Evolutionary conservation across 1,140 invertebrate species (phyloP).

Genomic region (Trinorchestia longiramus): DNA sequence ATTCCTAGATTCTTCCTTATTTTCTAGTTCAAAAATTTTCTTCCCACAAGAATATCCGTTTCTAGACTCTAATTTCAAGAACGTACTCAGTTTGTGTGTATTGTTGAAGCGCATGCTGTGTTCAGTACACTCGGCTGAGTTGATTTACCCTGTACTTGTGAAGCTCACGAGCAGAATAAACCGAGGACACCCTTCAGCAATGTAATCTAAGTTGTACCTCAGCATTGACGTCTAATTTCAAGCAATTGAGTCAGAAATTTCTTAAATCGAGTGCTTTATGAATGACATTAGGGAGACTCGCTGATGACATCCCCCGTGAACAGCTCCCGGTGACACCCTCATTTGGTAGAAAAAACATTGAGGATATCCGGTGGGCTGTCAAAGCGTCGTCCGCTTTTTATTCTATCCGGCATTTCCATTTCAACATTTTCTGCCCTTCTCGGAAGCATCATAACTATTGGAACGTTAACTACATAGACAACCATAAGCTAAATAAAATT

Average conservation of each 20-base stretch:
- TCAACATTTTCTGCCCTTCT: background rate
- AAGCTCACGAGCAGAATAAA: too few relatives aligned
- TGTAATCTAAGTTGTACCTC: background rate
- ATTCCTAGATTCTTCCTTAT: too few relatives aligned
- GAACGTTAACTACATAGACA: background rate
- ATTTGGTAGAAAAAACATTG: background rate
- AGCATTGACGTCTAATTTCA: background rate
- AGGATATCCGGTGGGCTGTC: constrained; percentile 41
- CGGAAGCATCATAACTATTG: background rate
- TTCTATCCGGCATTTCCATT: constrained; percentile 19
- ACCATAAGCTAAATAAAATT: too few relatives aligned
- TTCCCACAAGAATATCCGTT: too few relatives aligned
- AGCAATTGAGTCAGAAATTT: background rate
- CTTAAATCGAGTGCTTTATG: background rate
- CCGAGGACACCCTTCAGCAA: background rate
- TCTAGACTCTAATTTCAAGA: too few relatives aligned
- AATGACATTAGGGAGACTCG: constrained; percentile 21
- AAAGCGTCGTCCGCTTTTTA: background rate
- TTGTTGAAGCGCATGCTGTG: too few relatives aligned
- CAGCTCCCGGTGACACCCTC: background rate
- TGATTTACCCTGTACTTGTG: too few relatives aligned
- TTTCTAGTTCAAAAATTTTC: too few relatives aligned
- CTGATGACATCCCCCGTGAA: background rate
- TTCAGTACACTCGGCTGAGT: too few relatives aligned
- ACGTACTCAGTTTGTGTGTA: too few relatives aligned